Percentiles rank a stretch among this genome's conserved stretches.
Evolutionary conservation across 2,888 invertebrate species (phyloP).

Genomic region (Icerya purchasi): DNA sequence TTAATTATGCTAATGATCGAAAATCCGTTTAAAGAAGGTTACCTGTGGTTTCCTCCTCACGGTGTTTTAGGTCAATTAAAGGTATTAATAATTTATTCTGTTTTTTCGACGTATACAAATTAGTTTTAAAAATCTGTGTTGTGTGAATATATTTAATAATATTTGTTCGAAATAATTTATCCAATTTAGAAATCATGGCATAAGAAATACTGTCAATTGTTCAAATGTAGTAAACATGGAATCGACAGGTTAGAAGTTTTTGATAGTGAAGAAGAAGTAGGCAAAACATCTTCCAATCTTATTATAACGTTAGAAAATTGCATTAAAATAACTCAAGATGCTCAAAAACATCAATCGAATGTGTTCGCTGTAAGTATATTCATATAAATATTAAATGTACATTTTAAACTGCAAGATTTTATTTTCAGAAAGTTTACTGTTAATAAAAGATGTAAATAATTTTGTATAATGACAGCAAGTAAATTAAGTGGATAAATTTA

Average conservation of each 20-base stretch:
- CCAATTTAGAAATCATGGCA: constrained; percentile 74
- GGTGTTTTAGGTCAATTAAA: constrained; percentile 52
- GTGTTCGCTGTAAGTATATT: constrained; percentile 28
- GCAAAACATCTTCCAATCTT: constrained; percentile 37
- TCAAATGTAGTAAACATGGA: constrained; percentile 62
- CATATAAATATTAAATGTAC: neutral
- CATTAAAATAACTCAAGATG: constrained; percentile 42
- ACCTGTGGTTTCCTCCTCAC: constrained; percentile 53
- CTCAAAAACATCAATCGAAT: constrained; percentile 28
- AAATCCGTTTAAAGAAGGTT: constrained; percentile 30
- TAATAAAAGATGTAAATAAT: too few relatives aligned
- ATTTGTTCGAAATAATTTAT: too few relatives aligned
- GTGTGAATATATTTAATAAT: too few relatives aligned
- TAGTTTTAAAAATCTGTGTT: too few relatives aligned
- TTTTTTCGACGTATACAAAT: too few relatives aligned
- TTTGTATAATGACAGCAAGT: too few relatives aligned
- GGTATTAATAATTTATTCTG: constrained; percentile 41
- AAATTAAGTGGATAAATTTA: too few relatives aligned
- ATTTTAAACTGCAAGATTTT: neutral
- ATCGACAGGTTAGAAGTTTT: constrained; percentile 68
- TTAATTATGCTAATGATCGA: constrained; percentile 15
- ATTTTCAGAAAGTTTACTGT: neutral
- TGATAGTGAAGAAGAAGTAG: constrained; percentile 51
- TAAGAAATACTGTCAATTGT: constrained; percentile 53
- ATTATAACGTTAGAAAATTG: constrained; percentile 72